phyloP scores from a whole-genome alignment of 2,797 vertebrate species.

The Orestias chungarensis region DNA sequence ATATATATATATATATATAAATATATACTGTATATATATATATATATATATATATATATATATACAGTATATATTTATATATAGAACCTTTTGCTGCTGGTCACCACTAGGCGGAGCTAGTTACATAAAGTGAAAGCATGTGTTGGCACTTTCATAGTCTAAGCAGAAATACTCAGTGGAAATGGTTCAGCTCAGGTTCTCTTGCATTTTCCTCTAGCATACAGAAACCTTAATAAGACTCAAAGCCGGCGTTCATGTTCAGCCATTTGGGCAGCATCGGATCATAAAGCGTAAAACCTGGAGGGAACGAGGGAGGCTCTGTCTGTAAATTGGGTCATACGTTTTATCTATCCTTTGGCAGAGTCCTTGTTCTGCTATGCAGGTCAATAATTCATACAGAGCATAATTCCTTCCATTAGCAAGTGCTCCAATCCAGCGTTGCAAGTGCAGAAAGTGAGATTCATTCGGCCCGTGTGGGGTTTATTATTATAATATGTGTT shows the following conservation, averaged over 20 bases:
- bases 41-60: no score
- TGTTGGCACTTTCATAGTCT: neutral
- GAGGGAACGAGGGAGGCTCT: constrained; percentile 30
- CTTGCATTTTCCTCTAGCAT: neutral
- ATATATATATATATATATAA: no score
- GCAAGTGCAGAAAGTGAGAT: neutral
- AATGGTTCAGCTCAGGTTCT: constrained; percentile 1
- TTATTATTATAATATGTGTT: neutral
- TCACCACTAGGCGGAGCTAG: constrained; percentile 35
- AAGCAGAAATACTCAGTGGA: neutral
- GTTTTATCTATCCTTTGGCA: constrained; percentile 32
- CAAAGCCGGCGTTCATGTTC: constrained; percentile 19
- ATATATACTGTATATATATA: no score
- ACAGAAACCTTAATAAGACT: neutral
- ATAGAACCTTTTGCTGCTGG: neutral
- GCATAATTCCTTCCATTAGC: constrained; percentile 10
- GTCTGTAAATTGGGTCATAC: constrained; percentile 50
- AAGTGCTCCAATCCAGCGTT: neutral
- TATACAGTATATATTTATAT: no score
- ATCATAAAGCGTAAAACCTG: constrained; percentile 38
- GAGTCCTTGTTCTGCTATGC: constrained; percentile 17
- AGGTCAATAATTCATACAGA: constrained; percentile 38
- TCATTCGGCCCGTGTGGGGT: neutral
- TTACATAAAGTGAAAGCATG: neutral
- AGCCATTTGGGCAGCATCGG: constrained; percentile 28